phyloP scores from a whole-genome alignment of 2,113 vertebrate species.

The Stigmatopora argus region DNA sequence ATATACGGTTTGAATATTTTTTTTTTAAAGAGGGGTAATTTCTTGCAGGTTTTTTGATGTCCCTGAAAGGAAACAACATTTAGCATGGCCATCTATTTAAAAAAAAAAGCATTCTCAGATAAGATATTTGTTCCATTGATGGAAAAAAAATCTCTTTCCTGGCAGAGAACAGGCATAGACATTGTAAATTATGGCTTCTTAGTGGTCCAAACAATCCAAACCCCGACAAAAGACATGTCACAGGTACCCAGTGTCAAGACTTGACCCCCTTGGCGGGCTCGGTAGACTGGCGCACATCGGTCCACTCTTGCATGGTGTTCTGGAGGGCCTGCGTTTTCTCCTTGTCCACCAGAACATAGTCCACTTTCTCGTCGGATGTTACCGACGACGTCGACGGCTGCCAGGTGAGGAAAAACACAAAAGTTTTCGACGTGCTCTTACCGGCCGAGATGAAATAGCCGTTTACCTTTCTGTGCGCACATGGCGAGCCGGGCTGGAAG shows the following conservation, averaged over 20 bases:
- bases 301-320: constrained; percentile 99
- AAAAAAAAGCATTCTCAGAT: too few relatives aligned
- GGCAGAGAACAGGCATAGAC: background rate
- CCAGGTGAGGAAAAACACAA: constrained; percentile 8
- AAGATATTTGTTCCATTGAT: background rate
- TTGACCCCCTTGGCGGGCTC: constrained; percentile 85
- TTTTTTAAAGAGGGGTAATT: too few relatives aligned
- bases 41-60: too few relatives aligned
- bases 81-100: background rate
- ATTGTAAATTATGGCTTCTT: background rate
- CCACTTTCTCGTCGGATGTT: constrained; percentile 94
- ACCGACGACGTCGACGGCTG: constrained; percentile 94
- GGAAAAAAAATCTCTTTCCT: background rate
- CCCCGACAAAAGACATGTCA: background rate
- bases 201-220: background rate
- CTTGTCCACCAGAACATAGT: constrained; percentile 97
- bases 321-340: constrained; percentile 96
- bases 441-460: background rate
- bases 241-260: constrained; percentile 65
- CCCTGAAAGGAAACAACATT: too few relatives aligned
- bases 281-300: constrained; percentile 89
- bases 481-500: constrained; percentile 89
- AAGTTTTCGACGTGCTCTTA: too few relatives aligned
- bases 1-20: too few relatives aligned
- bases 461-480: constrained; percentile 90